These are phyloP conservation scores for Pseudopodoces humilis DNA, from an alignment of 2,113 vertebrate species.

Conservation along the genomic window DNA sequence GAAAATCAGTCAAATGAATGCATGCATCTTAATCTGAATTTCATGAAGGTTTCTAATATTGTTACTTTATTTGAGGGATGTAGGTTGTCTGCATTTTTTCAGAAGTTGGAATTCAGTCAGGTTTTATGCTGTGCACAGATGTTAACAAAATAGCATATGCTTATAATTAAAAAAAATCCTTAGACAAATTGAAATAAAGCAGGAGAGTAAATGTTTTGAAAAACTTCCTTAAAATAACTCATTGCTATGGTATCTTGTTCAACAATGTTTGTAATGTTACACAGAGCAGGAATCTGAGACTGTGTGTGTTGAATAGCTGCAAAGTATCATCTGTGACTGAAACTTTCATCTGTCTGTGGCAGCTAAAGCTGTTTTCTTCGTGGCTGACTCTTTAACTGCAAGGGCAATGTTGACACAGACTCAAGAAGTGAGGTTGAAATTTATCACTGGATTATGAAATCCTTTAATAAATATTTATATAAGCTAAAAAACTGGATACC, in stretches of 20 bases:
- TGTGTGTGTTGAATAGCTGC: slow-evolving; percentile 47
- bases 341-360: slow-evolving; percentile 59
- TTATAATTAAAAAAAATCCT: slow-evolving; percentile 79
- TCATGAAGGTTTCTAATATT: slow-evolving; percentile 27
- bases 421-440: slow-evolving; percentile 19
- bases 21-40: slow-evolving; percentile 3
- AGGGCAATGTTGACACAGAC: not conserved
- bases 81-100: slow-evolving; percentile 59
- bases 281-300: slow-evolving; percentile 67
- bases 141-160: slow-evolving; percentile 73
- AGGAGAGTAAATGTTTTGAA: slow-evolving; percentile 83
- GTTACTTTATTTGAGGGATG: slow-evolving; percentile 29
- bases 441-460: slow-evolving; percentile 24
- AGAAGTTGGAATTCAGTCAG: slow-evolving; percentile 54
- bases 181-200: slow-evolving; percentile 84
- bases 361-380: slow-evolving; percentile 12
- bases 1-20: slow-evolving; percentile 33
- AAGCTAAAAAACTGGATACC: not conserved
- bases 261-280: slow-evolving; percentile 72
- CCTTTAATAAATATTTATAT: slow-evolving; percentile 33
- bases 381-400: slow-evolving; percentile 8
- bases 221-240: slow-evolving; percentile 82
- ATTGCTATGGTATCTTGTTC: slow-evolving; percentile 73
- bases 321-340: slow-evolving; percentile 13
- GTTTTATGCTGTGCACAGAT: slow-evolving; percentile 61